Evolutionary conservation across 2,113 vertebrate species (phyloP), one percentile per base, ranked within the genome.

Genomic region (Laticauda laticaudata): DNA sequence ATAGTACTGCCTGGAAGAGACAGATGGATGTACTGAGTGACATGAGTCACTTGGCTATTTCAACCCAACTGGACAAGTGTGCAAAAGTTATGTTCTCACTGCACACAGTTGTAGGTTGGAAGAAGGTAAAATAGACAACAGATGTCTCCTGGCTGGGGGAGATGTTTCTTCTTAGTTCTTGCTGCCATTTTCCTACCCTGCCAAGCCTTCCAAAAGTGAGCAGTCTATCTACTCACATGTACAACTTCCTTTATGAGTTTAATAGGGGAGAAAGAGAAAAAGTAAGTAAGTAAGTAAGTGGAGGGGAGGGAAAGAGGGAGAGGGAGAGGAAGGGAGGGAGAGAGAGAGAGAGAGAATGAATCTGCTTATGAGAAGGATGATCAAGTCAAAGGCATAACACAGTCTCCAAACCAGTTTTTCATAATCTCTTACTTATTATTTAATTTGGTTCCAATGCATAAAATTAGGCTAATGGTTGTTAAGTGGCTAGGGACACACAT

Each of bases 401-500:
- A 96, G 95, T 94, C 97, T 97, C 97, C 96, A 97, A 97, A 98
- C 95, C 97, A 97, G 98, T 96, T 97, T 98, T 98, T 97, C 97
- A 97, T 97, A 97, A 97, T 96, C 97, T 97, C 97, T 97, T 97
- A 96, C 97, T 98, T 98, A 98, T 97, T 97, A 98, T 98, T 98
- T 98, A 97, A 98, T 98, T 98, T 98, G 98, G 98, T 98, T 97
- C 95, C 96, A 94, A 96, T 93, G 96, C 90, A 95, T 96, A 96
- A 95, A 98, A 98, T 98, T 97, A 98, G 97, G 96, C 97, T 98
- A 98, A 98, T 98, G 97, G 97, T 97, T 98, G 97, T 98, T 98
- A 98, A 98, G 98, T 97, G 98, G 96, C 97, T 97, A 97, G 97
- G 97, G 97, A 95, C 93, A 92, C 97, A 97, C 96, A 98, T 94